Percentiles rank a stretch among this genome's conserved stretches.
Evolutionary conservation across 2,888 invertebrate genomes (phyloP).

Genomic region (Rhagophthalmus giganteus): DNA sequence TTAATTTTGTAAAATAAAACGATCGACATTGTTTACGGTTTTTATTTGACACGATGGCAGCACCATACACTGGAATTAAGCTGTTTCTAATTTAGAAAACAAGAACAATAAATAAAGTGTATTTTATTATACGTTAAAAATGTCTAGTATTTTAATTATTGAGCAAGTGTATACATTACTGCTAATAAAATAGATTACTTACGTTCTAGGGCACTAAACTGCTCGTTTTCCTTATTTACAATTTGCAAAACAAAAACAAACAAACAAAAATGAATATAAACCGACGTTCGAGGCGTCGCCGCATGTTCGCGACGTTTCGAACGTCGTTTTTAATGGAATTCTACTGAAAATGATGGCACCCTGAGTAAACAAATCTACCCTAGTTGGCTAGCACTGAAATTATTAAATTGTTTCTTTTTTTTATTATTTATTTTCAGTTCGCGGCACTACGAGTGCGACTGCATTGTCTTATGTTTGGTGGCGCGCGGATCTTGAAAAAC

Average conservation of each 20-base stretch:
- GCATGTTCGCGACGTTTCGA: slow-evolving; percentile 7
- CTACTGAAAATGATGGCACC: slow-evolving; percentile 56
- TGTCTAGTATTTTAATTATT: slow-evolving; percentile 43
- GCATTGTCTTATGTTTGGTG: slow-evolving; percentile 53
- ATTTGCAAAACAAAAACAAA: slow-evolving; percentile 29
- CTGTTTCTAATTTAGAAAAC: slow-evolving; percentile 42
- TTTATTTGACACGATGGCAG: slow-evolving; percentile 47
- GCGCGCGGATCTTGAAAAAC: slow-evolving; percentile 56
- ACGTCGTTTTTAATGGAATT: slow-evolving; percentile 19
- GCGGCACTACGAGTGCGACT: slow-evolving; percentile 53
- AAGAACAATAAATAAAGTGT: slow-evolving; percentile 39
- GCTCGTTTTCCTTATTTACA: slow-evolving; percentile 30
- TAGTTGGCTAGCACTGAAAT: slow-evolving; percentile 47
- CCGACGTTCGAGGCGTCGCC: neutral
- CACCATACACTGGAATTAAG: slow-evolving; percentile 53
- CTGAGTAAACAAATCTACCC: slow-evolving; percentile 49
- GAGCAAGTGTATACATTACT: slow-evolving; percentile 55
- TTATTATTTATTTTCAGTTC: too few species aligned
- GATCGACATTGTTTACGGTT: slow-evolving; percentile 1
- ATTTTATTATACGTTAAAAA: slow-evolving; percentile 32
- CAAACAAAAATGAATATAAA: slow-evolving; percentile 1
- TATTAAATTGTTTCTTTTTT: slow-evolving; percentile 25
- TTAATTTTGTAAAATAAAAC: neutral
- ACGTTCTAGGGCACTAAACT: slow-evolving; percentile 34
- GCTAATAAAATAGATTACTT: slow-evolving; percentile 38